Evolutionary conservation across 2,888 invertebrate species (phyloP).

Genomic region (Metallyticus violacea): DNA sequence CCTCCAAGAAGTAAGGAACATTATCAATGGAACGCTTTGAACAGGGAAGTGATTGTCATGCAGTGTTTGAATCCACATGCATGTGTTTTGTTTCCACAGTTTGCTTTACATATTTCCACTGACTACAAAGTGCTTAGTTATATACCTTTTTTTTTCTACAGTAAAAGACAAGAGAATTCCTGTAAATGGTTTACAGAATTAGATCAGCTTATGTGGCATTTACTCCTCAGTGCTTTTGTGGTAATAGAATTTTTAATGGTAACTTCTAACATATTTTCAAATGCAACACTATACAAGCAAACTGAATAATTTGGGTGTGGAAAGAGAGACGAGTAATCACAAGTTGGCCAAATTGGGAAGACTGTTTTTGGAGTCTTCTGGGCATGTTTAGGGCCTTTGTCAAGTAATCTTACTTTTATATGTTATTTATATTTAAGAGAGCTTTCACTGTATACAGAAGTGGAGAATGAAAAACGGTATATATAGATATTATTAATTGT

Average conservation of each 20-base stretch:
- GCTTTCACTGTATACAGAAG: conserved; percentile 26
- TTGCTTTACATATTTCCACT: neutral
- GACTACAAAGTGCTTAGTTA: neutral
- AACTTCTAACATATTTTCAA: neutral
- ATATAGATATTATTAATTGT: conserved; percentile 25
- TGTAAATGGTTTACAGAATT: neutral
- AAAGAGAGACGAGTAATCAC: neutral
- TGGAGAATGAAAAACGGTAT: conserved; percentile 11
- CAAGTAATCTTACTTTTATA: neutral
- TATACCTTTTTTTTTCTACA: neutral
- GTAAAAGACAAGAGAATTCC: neutral
- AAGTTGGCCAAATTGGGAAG: too few relatives aligned
- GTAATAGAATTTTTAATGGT: neutral
- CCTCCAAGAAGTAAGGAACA: neutral
- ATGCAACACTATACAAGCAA: too few relatives aligned
- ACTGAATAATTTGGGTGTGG: too few relatives aligned
- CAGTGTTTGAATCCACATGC: too few relatives aligned
- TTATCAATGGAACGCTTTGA: neutral
- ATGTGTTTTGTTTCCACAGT: neutral
- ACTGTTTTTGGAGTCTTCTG: neutral
- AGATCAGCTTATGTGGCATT: neutral
- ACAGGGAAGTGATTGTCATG: neutral
- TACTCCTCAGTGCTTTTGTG: neutral
- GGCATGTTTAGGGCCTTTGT: neutral
- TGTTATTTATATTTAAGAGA: conserved; percentile 5